A percentile compares a stretch with the other conserved stretches of the same genome.
Conservation (phyloP, 35 echinoderm and acorn worm genomes). For the Acanthaster planci region DNA sequence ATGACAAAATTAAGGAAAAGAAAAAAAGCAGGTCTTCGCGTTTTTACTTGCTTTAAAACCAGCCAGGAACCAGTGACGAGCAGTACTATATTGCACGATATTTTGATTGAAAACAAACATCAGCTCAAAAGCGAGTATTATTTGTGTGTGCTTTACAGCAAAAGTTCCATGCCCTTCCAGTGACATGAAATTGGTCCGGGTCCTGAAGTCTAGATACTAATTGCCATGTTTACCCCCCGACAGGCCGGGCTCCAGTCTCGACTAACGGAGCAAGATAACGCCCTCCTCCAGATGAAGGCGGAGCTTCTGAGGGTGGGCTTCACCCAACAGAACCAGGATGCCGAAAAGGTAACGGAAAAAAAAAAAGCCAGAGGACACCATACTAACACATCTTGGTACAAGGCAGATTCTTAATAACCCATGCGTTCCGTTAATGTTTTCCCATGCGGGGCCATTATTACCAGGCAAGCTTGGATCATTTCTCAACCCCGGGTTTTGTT, state of each 20-base stretch:
- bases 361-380: not conserved
- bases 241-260: conserved; percentile 89
- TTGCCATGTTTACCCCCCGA: not conserved
- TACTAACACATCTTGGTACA: not conserved
- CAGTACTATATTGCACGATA: too few relatives aligned
- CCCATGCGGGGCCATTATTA: not conserved
- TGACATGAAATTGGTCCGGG: too few relatives aligned
- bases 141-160: too few relatives aligned
- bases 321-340: conserved; percentile 86
- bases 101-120: too few relatives aligned
- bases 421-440: not conserved
- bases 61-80: too few relatives aligned
- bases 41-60: too few relatives aligned
- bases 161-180: too few relatives aligned
- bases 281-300: conserved; percentile 93
- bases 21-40: too few relatives aligned
- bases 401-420: not conserved
- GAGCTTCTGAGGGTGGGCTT: conserved; percentile 88
- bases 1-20: too few relatives aligned
- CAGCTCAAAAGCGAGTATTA: too few relatives aligned
- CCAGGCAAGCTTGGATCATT: too few relatives aligned
- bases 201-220: not conserved
- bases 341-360: conserved; percentile 94
- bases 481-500: too few relatives aligned
- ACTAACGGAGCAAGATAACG: conserved; percentile 94